Conservation (phyloP, 1,140 invertebrate species). For the Adoxophyes honmai region DNA sequence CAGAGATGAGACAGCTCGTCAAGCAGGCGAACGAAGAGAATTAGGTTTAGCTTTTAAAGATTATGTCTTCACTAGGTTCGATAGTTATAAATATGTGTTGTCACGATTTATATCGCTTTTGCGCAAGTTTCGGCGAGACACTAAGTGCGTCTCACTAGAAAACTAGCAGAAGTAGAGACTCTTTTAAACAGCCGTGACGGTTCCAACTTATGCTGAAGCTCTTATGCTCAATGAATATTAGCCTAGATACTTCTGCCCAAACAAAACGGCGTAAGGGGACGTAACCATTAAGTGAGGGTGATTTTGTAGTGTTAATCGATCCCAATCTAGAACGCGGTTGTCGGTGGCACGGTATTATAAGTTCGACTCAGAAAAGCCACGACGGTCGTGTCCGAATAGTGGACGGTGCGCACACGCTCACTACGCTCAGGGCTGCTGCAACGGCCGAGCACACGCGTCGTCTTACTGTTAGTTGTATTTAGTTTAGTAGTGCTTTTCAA, state of each 20-base stretch:
- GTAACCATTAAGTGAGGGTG: constrained; percentile 1
- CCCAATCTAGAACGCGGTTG: constrained; percentile 12
- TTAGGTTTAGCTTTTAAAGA: too few species aligned
- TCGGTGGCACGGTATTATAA: constrained; percentile 11
- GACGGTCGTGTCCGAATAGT: constrained; percentile 13
- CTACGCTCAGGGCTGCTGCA: constrained; percentile 2
- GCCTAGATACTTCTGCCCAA: constrained; percentile 5
- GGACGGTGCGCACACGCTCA: constrained; percentile 14
- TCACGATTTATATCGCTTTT: too few species aligned
- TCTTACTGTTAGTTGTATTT: too few species aligned
- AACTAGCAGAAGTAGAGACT: too few species aligned
- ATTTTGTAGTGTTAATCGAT: constrained; percentile 14
- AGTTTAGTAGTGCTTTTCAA: too few species aligned
- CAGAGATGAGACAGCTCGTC: too few species aligned
- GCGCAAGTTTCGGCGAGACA: too few species aligned
- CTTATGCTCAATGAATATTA: constrained; percentile 13
- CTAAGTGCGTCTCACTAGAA: too few species aligned
- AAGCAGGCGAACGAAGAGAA: too few species aligned
- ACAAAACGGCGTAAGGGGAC: constrained; percentile 4
- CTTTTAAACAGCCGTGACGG: too few species aligned
- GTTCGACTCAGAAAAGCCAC: background rate
- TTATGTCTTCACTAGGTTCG: too few species aligned
- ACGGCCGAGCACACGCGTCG: constrained; percentile 13
- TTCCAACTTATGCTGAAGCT: background rate
- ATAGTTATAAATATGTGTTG: too few species aligned